phyloP scores from a whole-genome alignment of 2,888 invertebrate genomes.

The Danaus chrysippus region DNA sequence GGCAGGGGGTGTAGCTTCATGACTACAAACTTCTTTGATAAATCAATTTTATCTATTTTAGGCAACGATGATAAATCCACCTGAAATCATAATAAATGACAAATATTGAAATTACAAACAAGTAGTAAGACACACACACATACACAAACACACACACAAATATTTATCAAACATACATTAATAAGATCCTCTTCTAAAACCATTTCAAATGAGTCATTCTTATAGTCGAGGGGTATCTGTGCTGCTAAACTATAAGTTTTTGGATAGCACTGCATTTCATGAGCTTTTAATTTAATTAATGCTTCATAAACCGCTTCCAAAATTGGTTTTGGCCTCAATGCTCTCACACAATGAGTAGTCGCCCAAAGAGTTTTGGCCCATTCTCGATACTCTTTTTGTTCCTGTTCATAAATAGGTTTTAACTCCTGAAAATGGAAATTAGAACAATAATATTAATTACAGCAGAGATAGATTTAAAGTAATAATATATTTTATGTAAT shows the following conservation, averaged over 20 bases:
- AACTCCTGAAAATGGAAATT: constrained; percentile 43
- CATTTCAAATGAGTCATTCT: constrained; percentile 40
- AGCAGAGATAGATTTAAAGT: too few species aligned
- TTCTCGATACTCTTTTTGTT: constrained; percentile 57
- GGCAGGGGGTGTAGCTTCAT: constrained; percentile 43
- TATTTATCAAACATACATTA: constrained; percentile 44
- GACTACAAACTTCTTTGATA: constrained; percentile 40
- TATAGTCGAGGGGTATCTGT: constrained; percentile 51
- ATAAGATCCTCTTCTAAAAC: constrained; percentile 45
- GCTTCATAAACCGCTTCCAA: constrained; percentile 60
- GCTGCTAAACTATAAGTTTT: constrained; percentile 52
- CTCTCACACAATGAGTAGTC: constrained; percentile 50
- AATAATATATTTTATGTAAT: too few species aligned
- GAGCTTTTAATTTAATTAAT: constrained; percentile 47
- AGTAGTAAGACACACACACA: too few species aligned
- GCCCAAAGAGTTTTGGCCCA: constrained; percentile 63
- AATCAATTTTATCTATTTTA: constrained; percentile 36
- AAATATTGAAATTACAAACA: background rate
- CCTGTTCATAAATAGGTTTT: constrained; percentile 49
- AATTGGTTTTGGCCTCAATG: constrained; percentile 52
- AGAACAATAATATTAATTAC: background rate
- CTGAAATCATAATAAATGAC: constrained; percentile 38
- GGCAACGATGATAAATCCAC: constrained; percentile 51
- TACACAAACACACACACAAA: background rate
- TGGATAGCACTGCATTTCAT: constrained; percentile 46